phyloP scores from a whole-genome alignment of 2,888 invertebrate genomes.

The Caenorhabditis sp. region DNA sequence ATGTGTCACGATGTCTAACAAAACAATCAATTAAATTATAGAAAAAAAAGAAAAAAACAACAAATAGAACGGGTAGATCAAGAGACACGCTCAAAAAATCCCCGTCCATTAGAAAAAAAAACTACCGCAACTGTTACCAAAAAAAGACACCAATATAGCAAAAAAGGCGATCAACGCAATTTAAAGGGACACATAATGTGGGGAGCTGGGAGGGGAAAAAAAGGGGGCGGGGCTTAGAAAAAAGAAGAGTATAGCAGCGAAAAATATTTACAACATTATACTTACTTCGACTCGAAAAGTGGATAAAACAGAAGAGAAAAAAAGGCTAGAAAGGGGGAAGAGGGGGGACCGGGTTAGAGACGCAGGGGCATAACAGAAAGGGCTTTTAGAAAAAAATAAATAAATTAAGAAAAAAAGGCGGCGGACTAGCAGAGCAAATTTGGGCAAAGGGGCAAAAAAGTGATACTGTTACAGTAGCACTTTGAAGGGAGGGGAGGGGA shows the following conservation, averaged over 20 bases:
- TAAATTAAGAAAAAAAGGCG: constrained; percentile 4
- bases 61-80: constrained; percentile 6
- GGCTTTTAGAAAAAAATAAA: neutral
- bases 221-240: neutral
- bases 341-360: neutral
- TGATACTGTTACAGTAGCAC: neutral
- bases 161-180: constrained; percentile 18
- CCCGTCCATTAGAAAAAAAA: neutral
- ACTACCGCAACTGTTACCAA: neutral
- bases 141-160: constrained; percentile 1
- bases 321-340: neutral
- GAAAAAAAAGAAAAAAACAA: constrained; percentile 15
- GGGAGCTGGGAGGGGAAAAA: no score
- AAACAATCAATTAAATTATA: constrained; percentile 1
- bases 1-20: neutral
- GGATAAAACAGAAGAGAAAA: neutral
- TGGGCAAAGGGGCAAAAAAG: neutral
- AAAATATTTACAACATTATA: neutral
- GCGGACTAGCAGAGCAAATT: constrained; percentile 1
- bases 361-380: neutral
- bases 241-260: neutral
- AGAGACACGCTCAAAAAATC: neutral
- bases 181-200: neutral
- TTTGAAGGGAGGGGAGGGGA: neutral
- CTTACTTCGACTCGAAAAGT: neutral